Evolutionary conservation across 2,113 vertebrate genomes (phyloP), one percentile per base, ranked within the genome.

Genomic region (Acinonyx jubatus): DNA sequence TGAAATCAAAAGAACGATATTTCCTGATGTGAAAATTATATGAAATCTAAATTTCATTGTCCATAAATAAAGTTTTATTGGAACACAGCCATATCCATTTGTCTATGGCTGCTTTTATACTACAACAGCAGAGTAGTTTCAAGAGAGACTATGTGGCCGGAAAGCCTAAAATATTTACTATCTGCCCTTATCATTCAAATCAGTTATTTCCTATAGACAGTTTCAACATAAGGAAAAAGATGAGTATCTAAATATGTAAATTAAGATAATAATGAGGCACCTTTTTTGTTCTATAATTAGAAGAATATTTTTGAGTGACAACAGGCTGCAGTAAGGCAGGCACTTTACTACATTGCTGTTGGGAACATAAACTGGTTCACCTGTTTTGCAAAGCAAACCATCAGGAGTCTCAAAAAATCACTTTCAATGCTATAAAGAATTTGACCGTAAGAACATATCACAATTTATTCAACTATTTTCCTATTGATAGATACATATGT

Each of bases 91-190:
- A 4, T 74, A 80, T 6, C 50, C 50, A 55, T 82, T 84, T 74
- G 3, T 57, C 87, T 83, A 88, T 74, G 69, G 48, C 73, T 91
- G 25, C 25, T 81, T 68, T 92, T 57, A 76, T 78, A 84, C 38
- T 80, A 85, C 27, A 89, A 65, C 2, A 89, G 45, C 78, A 92
- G 57, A 52, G 3, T 68, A 74, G 14, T 50, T 63, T 50, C 29
- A 88, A 91, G 21, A 83, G 36, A 87, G 73, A 85, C 36, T 74
- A 3, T 85, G 79, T 65, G 38, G 29, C 38, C 57, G 0, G 1
- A 91, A 91, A 89, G 13, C 50, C 91, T 92, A 88, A 95, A 95
- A 74, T 91, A 96, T 61, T 96, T 91, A 91, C 55, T 76, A 55
- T 76, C 63, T 96, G 81, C 15, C 11, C 38, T 48, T 96, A 94